Evolutionary conservation across 2,797 vertebrate species (phyloP), one percentile per base, ranked within the genome.

Genomic region (Dermochelys coriacea): DNA sequence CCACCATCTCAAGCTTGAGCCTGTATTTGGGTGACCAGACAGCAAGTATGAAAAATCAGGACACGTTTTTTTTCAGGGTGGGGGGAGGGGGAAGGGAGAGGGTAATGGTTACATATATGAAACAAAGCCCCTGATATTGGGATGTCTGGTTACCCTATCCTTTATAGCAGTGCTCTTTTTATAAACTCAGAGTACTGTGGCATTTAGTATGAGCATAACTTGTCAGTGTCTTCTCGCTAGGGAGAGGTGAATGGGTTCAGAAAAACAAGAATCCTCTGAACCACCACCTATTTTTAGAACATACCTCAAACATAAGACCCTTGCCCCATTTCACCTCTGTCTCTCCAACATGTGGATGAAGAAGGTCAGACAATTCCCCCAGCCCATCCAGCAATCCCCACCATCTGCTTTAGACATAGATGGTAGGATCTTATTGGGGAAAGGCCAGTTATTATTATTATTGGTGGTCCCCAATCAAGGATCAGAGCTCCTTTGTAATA

Each of bases 351-450:
- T 0, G 80, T 14, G 84, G 18, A 23, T 27, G 6, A 77, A 57
- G 87, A 57, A 21, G 7, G 0, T 0, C 74, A 15, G 6, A 45
- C 29, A 0, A 0, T 80, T 34, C 51, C 1, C 6, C 31, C 45
- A 86, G 11, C 16, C 27, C 37, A n/a, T 75, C 59, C 2, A 49
- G 1, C 4, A 55, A 87, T 82, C 0, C 0, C 80, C 64, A 23
- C 31, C 79, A 41, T 34, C 57, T 71, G 61, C 31, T 34, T 64
- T n/a, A n/a, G 16, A 64, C 34, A n/a, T 90, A 16, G 37, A 23
- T 41, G 12, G 21, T 23, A 5, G 14, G 14, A 10, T 78, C 21
- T 37, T 85, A 34, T 47, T 75, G 55, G 50, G 57, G 54, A 92
- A 86, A 86, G 12, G 10, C 11, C 93, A 74, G 29, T 5, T 78